phyloP scores from a whole-genome alignment of 1,140 invertebrate genomes.

The Palaemon carinicauda region DNA sequence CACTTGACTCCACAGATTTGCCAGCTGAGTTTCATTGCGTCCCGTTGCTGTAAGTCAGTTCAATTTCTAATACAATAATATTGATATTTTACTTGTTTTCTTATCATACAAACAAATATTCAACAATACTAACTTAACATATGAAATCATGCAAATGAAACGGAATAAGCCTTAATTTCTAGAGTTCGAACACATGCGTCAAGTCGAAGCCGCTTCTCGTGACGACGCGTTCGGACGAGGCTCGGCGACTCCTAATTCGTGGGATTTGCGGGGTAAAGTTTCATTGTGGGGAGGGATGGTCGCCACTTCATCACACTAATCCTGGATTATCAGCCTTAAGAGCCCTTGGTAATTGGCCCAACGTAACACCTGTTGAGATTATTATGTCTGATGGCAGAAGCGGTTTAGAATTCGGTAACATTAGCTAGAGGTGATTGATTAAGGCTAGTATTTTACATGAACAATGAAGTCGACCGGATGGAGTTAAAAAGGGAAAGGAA shows the following conservation, averaged over 20 bases:
- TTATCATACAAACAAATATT: no score
- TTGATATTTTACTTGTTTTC: no score
- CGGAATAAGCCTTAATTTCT: no score
- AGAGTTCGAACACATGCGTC: neutral
- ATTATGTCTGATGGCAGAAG: neutral
- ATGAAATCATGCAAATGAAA: no score
- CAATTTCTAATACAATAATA: no score
- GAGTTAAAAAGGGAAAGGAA: no score
- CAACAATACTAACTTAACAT: no score
- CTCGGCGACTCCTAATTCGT: neutral
- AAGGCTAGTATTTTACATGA: no score
- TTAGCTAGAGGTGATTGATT: neutral
- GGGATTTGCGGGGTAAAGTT: conserved; percentile 26
- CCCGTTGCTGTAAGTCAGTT: no score
- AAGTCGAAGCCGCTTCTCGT: neutral
- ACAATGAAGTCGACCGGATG: no score
- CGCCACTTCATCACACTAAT: conserved; percentile 45
- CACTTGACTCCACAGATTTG: conserved; percentile 29
- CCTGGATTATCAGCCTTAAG: conserved; percentile 37
- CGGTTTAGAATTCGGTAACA: neutral
- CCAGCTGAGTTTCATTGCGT: neutral
- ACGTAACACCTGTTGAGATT: conserved; percentile 42
- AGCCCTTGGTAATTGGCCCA: conserved; percentile 37
- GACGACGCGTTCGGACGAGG: neutral
- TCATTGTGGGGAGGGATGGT: conserved; percentile 33